phyloP scores from a whole-genome alignment of 2,797 vertebrate genomes.

The Bucorvus abyssinicus region DNA sequence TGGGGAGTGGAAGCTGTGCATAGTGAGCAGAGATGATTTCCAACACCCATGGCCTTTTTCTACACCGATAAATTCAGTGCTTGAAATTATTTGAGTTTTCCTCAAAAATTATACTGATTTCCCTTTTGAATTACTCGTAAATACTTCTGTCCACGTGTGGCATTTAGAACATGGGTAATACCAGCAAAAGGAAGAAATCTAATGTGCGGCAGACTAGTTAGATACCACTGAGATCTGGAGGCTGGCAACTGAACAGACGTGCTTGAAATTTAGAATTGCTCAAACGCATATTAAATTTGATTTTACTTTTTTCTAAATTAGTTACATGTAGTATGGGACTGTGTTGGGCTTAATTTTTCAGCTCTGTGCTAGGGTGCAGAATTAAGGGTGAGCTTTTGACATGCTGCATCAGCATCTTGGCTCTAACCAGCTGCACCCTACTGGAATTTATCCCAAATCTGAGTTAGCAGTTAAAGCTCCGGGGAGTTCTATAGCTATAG shows the following conservation, averaged over 20 bases:
- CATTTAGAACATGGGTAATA: background rate
- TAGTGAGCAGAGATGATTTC: background rate
- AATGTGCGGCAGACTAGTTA: background rate
- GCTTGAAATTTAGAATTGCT: background rate
- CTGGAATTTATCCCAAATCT: background rate
- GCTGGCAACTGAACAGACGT: background rate
- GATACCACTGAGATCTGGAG: background rate
- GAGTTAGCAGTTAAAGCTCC: background rate
- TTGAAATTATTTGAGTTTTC: no score
- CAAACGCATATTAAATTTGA: background rate
- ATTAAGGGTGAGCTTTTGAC: background rate
- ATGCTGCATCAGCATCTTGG: background rate
- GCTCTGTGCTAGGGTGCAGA: background rate
- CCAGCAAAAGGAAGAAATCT: background rate
- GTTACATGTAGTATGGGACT: background rate
- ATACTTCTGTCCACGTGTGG: accelerated
- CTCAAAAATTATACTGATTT: no score
- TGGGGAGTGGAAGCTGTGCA: background rate
- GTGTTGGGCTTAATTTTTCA: background rate
- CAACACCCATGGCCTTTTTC: background rate
- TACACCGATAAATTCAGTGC: background rate
- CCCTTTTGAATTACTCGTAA: background rate
- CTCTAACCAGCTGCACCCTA: background rate
- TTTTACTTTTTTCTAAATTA: background rate
- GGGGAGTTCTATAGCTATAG: background rate